Conservation (phyloP, 2,888 invertebrate genomes). For the Drosophila vallismaia region DNA sequence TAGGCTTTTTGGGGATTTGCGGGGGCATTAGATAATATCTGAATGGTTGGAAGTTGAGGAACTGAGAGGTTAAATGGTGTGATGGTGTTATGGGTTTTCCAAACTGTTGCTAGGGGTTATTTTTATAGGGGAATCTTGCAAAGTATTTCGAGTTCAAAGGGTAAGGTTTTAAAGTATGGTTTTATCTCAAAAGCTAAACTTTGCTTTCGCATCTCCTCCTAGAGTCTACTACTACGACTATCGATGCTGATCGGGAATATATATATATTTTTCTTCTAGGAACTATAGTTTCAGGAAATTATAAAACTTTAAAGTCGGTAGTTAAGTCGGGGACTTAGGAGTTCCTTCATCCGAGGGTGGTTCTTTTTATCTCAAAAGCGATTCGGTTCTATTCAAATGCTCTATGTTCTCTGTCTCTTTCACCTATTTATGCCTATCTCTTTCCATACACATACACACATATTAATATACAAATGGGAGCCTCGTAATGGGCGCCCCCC, state of each 20-base stretch:
- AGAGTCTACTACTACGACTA: no score
- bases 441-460: not conserved
- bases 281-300: no score
- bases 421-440: not conserved
- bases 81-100: slow-evolving; percentile 9
- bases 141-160: no score
- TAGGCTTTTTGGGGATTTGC: slow-evolving; percentile 69
- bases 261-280: no score
- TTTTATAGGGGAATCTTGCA: not conserved
- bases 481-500: slow-evolving; percentile 59
- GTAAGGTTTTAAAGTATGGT: no score
- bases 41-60: slow-evolving; percentile 2
- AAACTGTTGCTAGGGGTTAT: slow-evolving; percentile 7
- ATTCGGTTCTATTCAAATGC: slow-evolving; percentile 1
- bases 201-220: no score
- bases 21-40: slow-evolving; percentile 72
- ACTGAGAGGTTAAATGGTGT: not conserved
- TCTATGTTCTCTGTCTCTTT: not conserved
- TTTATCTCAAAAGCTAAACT: no score
- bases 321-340: not conserved
- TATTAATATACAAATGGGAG: slow-evolving; percentile 38
- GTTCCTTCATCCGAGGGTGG: not conserved
- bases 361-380: not conserved
- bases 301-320: not conserved
- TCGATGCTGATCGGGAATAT: no score